Conservation (phyloP, 2,888 invertebrate species). For the Caenorhabditis afra region DNA sequence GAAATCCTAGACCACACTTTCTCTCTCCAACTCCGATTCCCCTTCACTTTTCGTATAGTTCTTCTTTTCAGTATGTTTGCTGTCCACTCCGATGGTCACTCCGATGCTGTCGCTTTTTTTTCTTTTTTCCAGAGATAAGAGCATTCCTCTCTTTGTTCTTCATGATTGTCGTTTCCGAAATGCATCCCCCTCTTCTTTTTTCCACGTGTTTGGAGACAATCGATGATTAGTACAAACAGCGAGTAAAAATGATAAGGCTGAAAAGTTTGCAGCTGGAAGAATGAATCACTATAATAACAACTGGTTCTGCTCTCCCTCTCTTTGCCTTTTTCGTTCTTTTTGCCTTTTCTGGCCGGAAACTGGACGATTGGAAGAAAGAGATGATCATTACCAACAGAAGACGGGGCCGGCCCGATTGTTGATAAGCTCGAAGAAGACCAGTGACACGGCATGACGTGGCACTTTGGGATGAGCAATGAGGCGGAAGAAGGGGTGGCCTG, state of each 20-base stretch:
- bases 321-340: no score
- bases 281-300: conserved; percentile 44
- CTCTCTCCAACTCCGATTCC: no score
- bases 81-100: conserved; percentile 1
- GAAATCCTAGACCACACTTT: no score
- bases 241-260: neutral
- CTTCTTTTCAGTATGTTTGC: neutral
- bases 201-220: no score
- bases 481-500: neutral
- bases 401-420: neutral
- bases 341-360: neutral
- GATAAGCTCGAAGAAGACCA: conserved; percentile 15
- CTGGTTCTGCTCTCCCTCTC: conserved; percentile 4
- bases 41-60: neutral
- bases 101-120: no score
- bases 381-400: conserved; percentile 27
- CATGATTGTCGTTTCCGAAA: neutral
- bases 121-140: conserved; percentile 1
- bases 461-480: conserved; percentile 26
- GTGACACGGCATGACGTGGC: conserved; percentile 12
- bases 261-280: neutral
- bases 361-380: neutral
- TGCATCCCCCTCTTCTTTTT: no score
- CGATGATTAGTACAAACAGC: conserved; percentile 21
- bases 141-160: neutral